phyloP scores from a whole-genome alignment of 2,113 vertebrate genomes.

The Stigmatopora argus region DNA sequence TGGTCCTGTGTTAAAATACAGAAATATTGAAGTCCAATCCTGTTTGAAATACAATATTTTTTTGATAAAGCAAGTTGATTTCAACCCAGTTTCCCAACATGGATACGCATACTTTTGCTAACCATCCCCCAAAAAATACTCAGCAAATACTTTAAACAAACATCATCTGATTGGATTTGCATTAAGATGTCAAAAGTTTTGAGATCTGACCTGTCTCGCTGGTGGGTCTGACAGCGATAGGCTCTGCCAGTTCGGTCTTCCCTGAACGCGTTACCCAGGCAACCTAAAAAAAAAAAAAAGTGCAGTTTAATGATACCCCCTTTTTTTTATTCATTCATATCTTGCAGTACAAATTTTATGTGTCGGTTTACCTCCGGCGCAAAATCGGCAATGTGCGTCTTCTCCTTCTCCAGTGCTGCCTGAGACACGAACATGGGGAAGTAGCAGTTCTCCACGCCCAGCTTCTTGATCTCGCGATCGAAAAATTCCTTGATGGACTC shows the following conservation, averaged over 20 bases:
- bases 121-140: too few relatives aligned
- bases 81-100: too few relatives aligned
- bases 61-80: too few relatives aligned
- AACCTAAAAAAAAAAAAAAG: conserved; percentile 71
- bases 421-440: conserved; percentile 99
- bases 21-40: too few relatives aligned
- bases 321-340: not conserved
- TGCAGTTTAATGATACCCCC: not conserved
- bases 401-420: conserved; percentile 90
- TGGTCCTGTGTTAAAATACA: too few relatives aligned
- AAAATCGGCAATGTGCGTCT: conserved; percentile 89
- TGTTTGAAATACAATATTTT: too few relatives aligned
- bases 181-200: too few relatives aligned
- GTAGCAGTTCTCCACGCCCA: conserved; percentile 98
- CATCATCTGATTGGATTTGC: too few relatives aligned
- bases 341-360: not conserved
- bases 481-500: conserved; percentile 91
- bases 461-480: conserved; percentile 87
- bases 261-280: conserved; percentile 98
- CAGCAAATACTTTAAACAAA: too few relatives aligned
- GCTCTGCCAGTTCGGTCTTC: conserved; percentile 93
- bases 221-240: conserved; percentile 91
- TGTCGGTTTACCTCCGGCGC: conserved; percentile 85
- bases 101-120: too few relatives aligned
- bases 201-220: conserved; percentile 88